Percentiles rank a stretch among this genome's conserved stretches.
Evolutionary conservation across 1,140 invertebrate genomes (phyloP).

Genomic region (Anadara kagoshimensis): DNA sequence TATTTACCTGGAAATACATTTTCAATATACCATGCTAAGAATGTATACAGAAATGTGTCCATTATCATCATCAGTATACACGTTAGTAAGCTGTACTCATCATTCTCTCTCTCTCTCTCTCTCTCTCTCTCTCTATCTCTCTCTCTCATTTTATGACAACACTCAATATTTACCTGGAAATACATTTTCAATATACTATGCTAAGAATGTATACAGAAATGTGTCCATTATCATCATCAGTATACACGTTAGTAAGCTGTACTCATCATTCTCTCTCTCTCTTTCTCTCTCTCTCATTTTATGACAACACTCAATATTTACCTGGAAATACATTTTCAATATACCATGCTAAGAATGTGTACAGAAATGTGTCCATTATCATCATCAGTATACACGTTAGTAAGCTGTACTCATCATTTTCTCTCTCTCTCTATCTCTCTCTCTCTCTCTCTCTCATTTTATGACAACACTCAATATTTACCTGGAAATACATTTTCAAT

Average conservation of each 20-base stretch:
- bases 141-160: not conserved
- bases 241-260: slow-evolving; percentile 79
- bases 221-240: slow-evolving; percentile 76
- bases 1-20: slow-evolving; percentile 79
- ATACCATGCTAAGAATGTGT: slow-evolving; percentile 77
- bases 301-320: slow-evolving; percentile 42
- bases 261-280: slow-evolving; percentile 57
- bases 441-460: no score
- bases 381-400: slow-evolving; percentile 78
- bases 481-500: slow-evolving; percentile 80
- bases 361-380: slow-evolving; percentile 75
- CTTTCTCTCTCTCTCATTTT: not conserved
- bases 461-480: slow-evolving; percentile 42
- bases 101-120: no score
- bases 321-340: slow-evolving; percentile 80
- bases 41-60: slow-evolving; percentile 75
- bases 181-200: slow-evolving; percentile 80
- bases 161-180: slow-evolving; percentile 75
- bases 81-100: slow-evolving; percentile 79
- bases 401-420: slow-evolving; percentile 83
- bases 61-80: slow-evolving; percentile 77
- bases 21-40: slow-evolving; percentile 80
- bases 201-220: slow-evolving; percentile 73
- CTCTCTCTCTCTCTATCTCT: no score
- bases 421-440: no score